Evolutionary conservation across 2,113 vertebrate species (phyloP), one percentile per base, ranked within the genome.

Genomic region (Caloenas nicobarica): DNA sequence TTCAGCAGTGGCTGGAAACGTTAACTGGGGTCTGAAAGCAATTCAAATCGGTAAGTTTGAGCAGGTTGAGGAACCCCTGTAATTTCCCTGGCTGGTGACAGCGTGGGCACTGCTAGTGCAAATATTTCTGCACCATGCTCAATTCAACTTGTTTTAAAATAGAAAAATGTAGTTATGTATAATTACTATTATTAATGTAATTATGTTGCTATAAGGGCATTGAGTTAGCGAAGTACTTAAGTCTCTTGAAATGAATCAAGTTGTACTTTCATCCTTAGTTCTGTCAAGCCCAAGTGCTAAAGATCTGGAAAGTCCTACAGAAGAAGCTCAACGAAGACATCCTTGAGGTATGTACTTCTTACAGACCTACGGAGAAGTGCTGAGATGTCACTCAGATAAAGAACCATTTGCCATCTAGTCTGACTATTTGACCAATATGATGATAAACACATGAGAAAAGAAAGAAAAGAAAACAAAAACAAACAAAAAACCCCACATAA

Each of bases 291-390:
- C 40, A 74, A 53, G n/a, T 56, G 34, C 21, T 73, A 51, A 70
- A 48, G 15, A 40, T 29, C 58, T 84, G 56, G 24, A 1, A 85
- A 77, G 34, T 6, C 25, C 46, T 28, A 4, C 24, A 54, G 72
- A 38, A 70, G 74, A 23, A 48, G 28, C 8, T 36, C 72, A 38
- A 46, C n/a, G 69, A 89, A 94, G 92, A 84, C 54, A 53, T 34
- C 48, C n/a, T 48, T 40, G 31, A 87, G 91, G 95, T 91, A 91
- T 5, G 94, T 77, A 7, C 50, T 54, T 17, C 65, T 79, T 24
- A 17, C 2, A 46, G 65, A 72, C 29, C 56, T 80, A 42, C 28
- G 56, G 33, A 38, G 42, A 13, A 76, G 16, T 33, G n/a, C 29
- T 68, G 57, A 71, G n/a, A 22, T 44, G 11, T 23, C 40, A n/a